These are phyloP conservation scores for Frankliniella intonsa DNA, from an alignment of 2,888 invertebrate genomes.

Conservation along the genomic window DNA sequence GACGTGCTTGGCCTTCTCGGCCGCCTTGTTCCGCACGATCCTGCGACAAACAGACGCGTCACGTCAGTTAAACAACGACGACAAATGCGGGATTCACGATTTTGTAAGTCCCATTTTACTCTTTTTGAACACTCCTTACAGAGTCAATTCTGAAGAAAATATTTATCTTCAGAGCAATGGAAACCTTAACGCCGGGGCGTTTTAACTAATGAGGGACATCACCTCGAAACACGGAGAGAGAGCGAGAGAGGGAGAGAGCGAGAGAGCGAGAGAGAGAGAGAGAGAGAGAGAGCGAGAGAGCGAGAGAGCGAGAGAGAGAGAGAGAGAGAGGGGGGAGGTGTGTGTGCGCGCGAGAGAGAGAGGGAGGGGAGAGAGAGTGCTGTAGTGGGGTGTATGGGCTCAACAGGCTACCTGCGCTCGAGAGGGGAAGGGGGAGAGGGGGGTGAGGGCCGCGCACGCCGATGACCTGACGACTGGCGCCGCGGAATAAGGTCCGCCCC, in stretches of 20 bases:
- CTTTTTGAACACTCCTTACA: no score
- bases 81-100: no score
- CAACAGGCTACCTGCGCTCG: conserved; percentile 30
- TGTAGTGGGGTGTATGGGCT: conserved; percentile 34
- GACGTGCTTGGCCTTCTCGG: conserved; percentile 91
- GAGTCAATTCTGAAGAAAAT: no score
- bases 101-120: no score
- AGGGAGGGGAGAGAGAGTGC: conserved; percentile 34
- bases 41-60: conserved; percentile 49
- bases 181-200: no score
- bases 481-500: conserved; percentile 38
- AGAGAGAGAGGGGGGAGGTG: conserved; percentile 4
- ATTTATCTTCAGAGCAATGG: no score
- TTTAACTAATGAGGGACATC: no score
- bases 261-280: neutral
- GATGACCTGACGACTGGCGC: conserved; percentile 2
- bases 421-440: neutral
- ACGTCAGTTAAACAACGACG: no score
- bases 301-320: conserved; percentile 32
- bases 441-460: neutral
- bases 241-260: neutral
- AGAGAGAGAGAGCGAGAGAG: neutral
- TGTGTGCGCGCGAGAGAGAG: conserved; percentile 34
- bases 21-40: conserved; percentile 95
- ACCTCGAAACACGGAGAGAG: neutral